A percentile compares a stretch with the other conserved stretches of the same genome.
These are phyloP conservation scores for Pollenia amentaria DNA, from an alignment of 2,888 invertebrate genomes.

Conservation along the genomic window DNA sequence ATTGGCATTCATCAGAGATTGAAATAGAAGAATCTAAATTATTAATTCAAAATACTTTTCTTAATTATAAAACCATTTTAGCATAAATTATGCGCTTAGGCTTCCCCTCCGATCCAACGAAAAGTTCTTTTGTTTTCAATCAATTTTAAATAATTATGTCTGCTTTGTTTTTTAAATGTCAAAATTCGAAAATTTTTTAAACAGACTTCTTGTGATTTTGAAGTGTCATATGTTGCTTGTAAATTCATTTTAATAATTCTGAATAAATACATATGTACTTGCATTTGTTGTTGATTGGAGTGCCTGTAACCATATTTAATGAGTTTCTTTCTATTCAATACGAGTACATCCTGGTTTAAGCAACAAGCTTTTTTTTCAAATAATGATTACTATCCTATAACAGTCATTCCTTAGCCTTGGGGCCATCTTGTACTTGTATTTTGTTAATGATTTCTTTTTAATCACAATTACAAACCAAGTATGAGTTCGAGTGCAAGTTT, in stretches of 20 bases:
- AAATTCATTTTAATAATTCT: slow-evolving; percentile 59
- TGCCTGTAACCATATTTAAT: slow-evolving; percentile 72
- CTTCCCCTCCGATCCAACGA: neutral
- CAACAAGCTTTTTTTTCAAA: slow-evolving; percentile 19
- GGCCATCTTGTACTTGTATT: slow-evolving; percentile 46
- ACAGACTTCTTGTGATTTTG: slow-evolving; percentile 27
- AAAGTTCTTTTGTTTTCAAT: slow-evolving; percentile 36
- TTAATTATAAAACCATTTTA: slow-evolving; percentile 15
- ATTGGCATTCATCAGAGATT: too few species aligned
- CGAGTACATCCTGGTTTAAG: slow-evolving; percentile 57
- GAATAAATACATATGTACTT: slow-evolving; percentile 3
- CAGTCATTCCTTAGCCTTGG: slow-evolving; percentile 22
- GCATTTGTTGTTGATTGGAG: slow-evolving; percentile 52
- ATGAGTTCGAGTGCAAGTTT: slow-evolving; percentile 13
- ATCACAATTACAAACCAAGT: slow-evolving; percentile 53
- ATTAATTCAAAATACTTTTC: too few species aligned
- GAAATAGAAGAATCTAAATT: too few species aligned
- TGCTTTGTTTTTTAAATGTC: slow-evolving; percentile 43
- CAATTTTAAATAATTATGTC: slow-evolving; percentile 6
- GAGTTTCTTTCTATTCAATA: slow-evolving; percentile 66
- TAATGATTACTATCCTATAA: slow-evolving; percentile 45
- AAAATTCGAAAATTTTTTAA: slow-evolving; percentile 42
- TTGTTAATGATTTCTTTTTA: slow-evolving; percentile 70
- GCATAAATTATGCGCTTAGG: slow-evolving; percentile 39
- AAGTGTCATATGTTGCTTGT: slow-evolving; percentile 67